These are phyloP conservation scores for Pissodes strobi DNA, from an alignment of 1,140 invertebrate genomes.

Conservation along the genomic window DNA sequence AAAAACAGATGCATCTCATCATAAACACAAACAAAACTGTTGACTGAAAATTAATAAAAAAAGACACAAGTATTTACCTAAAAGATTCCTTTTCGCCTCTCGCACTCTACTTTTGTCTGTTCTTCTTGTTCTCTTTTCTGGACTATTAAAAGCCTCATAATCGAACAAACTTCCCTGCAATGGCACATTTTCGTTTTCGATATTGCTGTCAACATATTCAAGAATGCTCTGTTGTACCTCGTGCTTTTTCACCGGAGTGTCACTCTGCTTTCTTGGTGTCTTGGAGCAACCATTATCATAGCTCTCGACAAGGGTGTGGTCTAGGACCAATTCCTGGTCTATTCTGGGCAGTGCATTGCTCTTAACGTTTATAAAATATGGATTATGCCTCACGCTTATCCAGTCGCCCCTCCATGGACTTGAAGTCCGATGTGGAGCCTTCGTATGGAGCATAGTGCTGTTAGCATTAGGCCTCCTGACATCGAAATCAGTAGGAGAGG, in stretches of 20 bases:
- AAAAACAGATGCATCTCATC: no score
- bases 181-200: conserved; percentile 26
- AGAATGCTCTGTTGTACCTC: conserved; percentile 21
- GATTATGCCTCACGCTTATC: conserved; percentile 27
- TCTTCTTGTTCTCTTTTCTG: conserved; percentile 19
- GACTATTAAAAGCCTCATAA: conserved; percentile 32
- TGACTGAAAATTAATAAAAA: background rate
- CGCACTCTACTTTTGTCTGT: background rate
- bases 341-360: conserved; percentile 29
- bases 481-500: conserved; percentile 18
- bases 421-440: no score
- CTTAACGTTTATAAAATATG: conserved; percentile 35
- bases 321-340: conserved; percentile 35
- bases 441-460: conserved; percentile 34
- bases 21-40: no score
- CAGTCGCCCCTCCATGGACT: conserved; percentile 38
- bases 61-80: conserved; percentile 1
- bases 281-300: conserved; percentile 9
- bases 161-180: conserved; percentile 29
- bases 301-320: conserved; percentile 33
- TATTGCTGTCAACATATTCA: conserved; percentile 28
- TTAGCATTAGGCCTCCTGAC: conserved; percentile 30
- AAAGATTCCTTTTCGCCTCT: conserved; percentile 3
- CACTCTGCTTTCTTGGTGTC: background rate
- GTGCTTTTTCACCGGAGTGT: conserved; percentile 2